Base-by-base conservation (phyloP, 2,888 invertebrate species). In the Syrista parreyssii region DNA sequence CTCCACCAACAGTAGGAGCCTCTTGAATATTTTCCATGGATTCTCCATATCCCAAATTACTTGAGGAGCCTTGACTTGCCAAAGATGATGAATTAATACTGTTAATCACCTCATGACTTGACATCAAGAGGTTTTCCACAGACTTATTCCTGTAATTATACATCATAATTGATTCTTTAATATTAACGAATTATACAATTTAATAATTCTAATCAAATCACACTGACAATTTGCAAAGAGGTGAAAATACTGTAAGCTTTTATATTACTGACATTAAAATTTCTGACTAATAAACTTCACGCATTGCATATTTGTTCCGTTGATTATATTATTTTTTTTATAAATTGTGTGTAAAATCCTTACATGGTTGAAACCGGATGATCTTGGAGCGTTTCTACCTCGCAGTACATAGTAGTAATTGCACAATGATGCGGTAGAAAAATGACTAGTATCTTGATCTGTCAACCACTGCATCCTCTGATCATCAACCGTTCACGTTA, bases 51-150 rank as follows among this genome's bases (percentile, higher is more conserved):
- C 92, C 93, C 83, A 92, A 91, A 78, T 93, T 93, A 78, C 91
- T 91, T 0, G 84, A 76, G 76, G 92, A 87, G 55, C 91, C 91
- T 82, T 93, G 93, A 84, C 92, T 92, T 80, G 92, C 89, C 81
- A 94, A 92, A 33, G 93, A 93, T 77, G 94, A 92, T 0, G 94
- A 94, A 85, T 94, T 94, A 85, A 94, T 94, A 88, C 94, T 94
- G 89, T 93, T 94, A 79, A 94, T 94, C 80, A 94, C 94, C 91
- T 95, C 95, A 88, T 94, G 94, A 79, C 94, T 94, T 82, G 94
- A 94, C 89, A 93, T 93, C 84, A 94, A 92, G 80, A 94, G 91
- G 88, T 94, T 94, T 88, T 95, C 94, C 88, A 94, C 94, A 12
- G 94, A 94, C 88, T 94, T 94, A 90, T 94, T 93, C 94, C 94